Conservation (phyloP, 2,113 vertebrate genomes). For the Bufo bufo region DNA sequence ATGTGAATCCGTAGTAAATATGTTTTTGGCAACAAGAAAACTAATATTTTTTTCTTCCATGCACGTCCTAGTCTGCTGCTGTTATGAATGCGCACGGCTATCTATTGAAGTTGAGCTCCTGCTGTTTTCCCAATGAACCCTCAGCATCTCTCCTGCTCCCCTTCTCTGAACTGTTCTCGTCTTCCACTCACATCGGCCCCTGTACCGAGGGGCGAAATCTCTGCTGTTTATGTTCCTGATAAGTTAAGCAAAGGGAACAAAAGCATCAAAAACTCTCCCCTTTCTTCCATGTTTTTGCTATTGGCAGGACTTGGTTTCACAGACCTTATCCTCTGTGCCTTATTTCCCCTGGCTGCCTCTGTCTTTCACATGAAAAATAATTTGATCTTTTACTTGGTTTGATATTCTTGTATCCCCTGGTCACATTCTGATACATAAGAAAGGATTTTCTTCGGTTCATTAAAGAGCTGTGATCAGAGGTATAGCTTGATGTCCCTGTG, state of each 20-base stretch:
- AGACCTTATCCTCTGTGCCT: conserved; percentile 24
- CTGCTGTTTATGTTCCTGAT: conserved; percentile 35
- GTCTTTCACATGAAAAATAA: neutral
- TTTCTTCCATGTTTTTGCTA: conserved; percentile 16
- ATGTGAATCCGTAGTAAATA: neutral
- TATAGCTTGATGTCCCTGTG: neutral
- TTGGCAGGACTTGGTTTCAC: conserved; percentile 18
- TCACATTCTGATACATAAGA: neutral
- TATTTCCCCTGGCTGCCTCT: neutral
- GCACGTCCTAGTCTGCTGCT: conserved; percentile 9
- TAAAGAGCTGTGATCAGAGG: neutral
- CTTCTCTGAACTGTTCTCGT: conserved; percentile 6
- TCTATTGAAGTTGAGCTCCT: conserved; percentile 48
- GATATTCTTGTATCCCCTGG: neutral
- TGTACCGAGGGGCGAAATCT: conserved; percentile 26
- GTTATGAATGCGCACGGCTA: conserved; percentile 13
- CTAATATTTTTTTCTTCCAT: neutral
- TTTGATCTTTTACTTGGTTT: conserved; percentile 12
- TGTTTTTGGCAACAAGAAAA: neutral
- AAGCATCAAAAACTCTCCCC: neutral
- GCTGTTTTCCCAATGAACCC: conserved; percentile 47
- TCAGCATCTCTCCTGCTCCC: neutral
- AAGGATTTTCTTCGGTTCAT: neutral
- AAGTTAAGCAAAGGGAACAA: conserved; percentile 26
- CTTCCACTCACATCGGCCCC: conserved; percentile 17